phyloP scores from a whole-genome alignment of 2,113 vertebrate species.

The Seriola rivoliana region DNA sequence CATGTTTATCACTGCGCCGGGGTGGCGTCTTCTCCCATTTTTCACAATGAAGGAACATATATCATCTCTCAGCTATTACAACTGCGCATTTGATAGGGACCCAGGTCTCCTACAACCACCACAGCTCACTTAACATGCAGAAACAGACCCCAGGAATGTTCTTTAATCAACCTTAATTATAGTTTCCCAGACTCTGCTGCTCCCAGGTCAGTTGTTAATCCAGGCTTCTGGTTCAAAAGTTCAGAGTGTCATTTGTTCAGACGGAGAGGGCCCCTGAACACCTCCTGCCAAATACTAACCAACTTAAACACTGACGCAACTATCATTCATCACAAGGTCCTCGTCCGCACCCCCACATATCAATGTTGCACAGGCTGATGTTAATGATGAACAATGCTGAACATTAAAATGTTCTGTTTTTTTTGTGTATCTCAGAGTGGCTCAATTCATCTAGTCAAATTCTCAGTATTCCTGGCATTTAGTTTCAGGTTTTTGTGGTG shows the following conservation, averaged over 20 bases:
- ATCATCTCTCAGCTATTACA: slow-evolving; percentile 34
- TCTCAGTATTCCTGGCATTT: slow-evolving; percentile 19
- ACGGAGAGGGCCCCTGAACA: slow-evolving; percentile 32
- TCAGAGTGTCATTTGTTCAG: slow-evolving; percentile 65
- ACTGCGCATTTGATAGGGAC: slow-evolving; percentile 22
- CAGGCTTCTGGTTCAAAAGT: slow-evolving; percentile 74
- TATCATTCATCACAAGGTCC: slow-evolving; percentile 22
- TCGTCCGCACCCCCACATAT: slow-evolving; percentile 24
- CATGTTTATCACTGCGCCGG: neutral
- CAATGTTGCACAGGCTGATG: slow-evolving; percentile 19
- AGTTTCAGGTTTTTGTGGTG: slow-evolving; percentile 34
- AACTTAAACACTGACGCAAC: slow-evolving; percentile 36
- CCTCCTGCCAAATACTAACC: slow-evolving; percentile 49
- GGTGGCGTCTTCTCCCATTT: slow-evolving; percentile 12
- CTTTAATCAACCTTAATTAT: slow-evolving; percentile 76
- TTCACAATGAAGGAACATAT: slow-evolving; percentile 11
- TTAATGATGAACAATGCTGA: slow-evolving; percentile 30
- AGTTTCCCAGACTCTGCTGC: slow-evolving; percentile 61
- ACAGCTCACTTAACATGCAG: slow-evolving; percentile 70
- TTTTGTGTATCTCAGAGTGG: slow-evolving; percentile 10
- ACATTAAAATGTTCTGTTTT: slow-evolving; percentile 16
- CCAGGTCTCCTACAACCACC: slow-evolving; percentile 41
- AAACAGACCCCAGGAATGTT: slow-evolving; percentile 72
- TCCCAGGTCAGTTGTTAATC: slow-evolving; percentile 77
- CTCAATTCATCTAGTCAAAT: neutral